Conservation (phyloP, 2,797 vertebrate genomes). For the Lepilemur septentrionalis region DNA sequence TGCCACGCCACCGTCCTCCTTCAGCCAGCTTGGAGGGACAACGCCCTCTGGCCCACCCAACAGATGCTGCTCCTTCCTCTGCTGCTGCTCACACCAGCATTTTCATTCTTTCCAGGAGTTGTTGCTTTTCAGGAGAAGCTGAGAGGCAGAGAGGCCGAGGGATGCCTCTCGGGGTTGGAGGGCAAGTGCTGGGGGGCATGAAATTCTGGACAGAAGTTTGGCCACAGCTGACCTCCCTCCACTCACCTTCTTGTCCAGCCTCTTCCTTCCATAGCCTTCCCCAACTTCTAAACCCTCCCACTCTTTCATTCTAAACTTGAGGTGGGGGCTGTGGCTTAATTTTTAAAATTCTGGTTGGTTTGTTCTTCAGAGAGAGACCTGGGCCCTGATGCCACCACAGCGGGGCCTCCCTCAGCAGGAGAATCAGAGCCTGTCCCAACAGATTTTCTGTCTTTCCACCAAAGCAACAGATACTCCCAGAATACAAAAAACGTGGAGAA, state of each 20-base stretch:
- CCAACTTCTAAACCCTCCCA: background rate
- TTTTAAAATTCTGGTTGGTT: slow-evolving; percentile 11
- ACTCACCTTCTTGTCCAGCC: background rate
- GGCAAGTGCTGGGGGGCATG: background rate
- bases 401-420: background rate
- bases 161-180: background rate
- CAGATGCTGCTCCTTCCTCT: background rate
- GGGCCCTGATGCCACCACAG: background rate
- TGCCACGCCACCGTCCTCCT: background rate
- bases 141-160: background rate
- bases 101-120: background rate
- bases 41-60: background rate
- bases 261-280: background rate
- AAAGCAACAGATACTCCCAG: background rate
- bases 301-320: slow-evolving; percentile 8
- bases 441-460: slow-evolving; percentile 20
- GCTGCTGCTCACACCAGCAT: background rate
- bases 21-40: background rate
- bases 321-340: background rate
- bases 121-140: background rate
- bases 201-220: background rate
- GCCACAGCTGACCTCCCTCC: background rate
- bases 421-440: background rate
- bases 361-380: background rate
- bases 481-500: slow-evolving; percentile 34